Conservation (phyloP, 1,140 invertebrate genomes). For the Cryptotermes secundus region DNA sequence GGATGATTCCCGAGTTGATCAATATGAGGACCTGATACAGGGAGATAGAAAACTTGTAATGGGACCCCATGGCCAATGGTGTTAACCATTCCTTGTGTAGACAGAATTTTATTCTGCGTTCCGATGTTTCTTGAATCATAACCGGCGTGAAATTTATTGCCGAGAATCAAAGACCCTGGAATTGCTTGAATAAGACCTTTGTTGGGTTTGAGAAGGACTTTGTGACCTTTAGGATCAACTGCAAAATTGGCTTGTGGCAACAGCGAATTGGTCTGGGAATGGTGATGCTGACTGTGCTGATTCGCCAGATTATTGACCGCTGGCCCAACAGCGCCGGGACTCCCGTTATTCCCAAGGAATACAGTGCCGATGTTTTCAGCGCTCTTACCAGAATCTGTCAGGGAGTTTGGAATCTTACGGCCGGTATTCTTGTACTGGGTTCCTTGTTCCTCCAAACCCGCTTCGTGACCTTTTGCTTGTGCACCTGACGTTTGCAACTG, state of each 20-base stretch:
- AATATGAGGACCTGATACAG: neutral
- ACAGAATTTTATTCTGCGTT: neutral
- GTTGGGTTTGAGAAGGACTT: neutral
- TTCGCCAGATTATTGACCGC: neutral
- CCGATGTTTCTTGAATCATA: neutral
- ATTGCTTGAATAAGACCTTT: neutral
- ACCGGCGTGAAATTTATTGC: neutral
- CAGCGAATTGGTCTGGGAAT: neutral
- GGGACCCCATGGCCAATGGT: neutral
- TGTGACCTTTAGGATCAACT: neutral
- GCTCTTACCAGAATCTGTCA: neutral
- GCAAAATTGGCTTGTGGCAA: neutral
- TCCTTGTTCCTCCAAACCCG: too few species aligned
- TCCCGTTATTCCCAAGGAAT: neutral
- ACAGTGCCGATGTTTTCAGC: neutral
- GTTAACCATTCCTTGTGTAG: neutral
- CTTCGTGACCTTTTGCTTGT: neutral
- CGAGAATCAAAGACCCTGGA: neutral
- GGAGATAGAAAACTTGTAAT: neutral
- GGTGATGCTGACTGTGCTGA: neutral
- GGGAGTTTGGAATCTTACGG: neutral
- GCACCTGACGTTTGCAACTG: neutral
- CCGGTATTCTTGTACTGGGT: neutral
- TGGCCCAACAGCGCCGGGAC: neutral
- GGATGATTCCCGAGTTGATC: neutral